Evolutionary conservation across 2,113 vertebrate species (phyloP), one percentile per base, ranked within the genome.

Genomic region (Tor tambroides): DNA sequence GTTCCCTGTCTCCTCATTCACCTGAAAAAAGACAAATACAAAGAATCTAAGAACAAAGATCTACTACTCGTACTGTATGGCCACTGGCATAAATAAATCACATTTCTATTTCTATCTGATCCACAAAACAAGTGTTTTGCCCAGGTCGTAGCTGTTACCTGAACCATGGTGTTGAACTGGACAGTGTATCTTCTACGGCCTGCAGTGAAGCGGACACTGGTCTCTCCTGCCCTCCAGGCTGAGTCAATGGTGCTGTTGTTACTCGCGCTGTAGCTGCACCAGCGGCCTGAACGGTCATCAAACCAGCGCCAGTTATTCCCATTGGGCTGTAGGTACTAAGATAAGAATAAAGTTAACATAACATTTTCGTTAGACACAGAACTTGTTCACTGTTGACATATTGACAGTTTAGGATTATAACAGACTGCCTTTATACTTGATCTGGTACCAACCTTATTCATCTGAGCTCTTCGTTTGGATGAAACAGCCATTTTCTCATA

Each of bases 221-320:
- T 98, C 91, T 98, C 97, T 43, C 97, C 97, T 2, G 96, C 96
- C 74, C 96, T 95, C 97, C 97, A 98, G 0, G 97, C 97, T 0
- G 97, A 95, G 91, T 98, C 97, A 56, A 98, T 98, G 71, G 97
- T 98, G 85, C 97, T 97, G 90, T 98, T 98, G 93, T 98, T 98
- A 89, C 97, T 97, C 51, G 97, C 97, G 76, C 97, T 98, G 88
- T 98, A 98, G 93, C 96, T 98, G 93, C 97, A 98, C 97, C 97
- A 98, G 86, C 97, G 96, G 12, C 97, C 97, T 9, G 97, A 98
- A 56, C 97, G 96, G 90, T 98, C 97, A 93, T 98, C 97, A 93
- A 98, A 98, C 97, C 97, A 98, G 72, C 97, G 95, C 97, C 97
- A 98, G 88, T 98, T 98, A 91, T 98, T 98, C 12, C 95, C 96